Evolutionary conservation across 1,140 invertebrate genomes (phyloP), one percentile per base, ranked within the genome.

Genomic region (Drosophila micromelanica): DNA sequence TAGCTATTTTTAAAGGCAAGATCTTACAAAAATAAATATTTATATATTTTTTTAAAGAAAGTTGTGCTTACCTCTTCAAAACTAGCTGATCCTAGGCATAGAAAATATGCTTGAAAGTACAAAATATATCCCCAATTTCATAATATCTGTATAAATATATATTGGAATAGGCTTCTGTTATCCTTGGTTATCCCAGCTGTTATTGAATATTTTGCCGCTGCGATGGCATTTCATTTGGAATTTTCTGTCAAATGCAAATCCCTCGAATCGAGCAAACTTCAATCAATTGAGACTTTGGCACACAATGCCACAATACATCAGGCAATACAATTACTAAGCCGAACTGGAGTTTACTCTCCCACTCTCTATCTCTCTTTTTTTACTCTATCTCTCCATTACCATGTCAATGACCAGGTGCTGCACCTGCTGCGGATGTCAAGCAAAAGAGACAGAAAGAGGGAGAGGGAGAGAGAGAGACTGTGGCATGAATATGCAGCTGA

Each of bases 341-440:
- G 78, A 78, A 82, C 78, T 70, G 55, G 82, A 59, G 59, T 49
- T 52, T 8, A 4, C 15, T 8, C 38, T 13, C 30, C n/a, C 42
- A 40, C 4, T 20, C n/a, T 32, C 5, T 20, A 12, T 20, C n/a
- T 30, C 40, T 9, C 38, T 12, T 17, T 30, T 42, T 7, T 30
- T 12, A 5, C 13, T 35, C 45, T 13, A 2, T 9, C 40, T 46
- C 2, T 11, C 40, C 48, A 65, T 63, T 56, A 48, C 49, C 71
- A 86, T 75, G 82, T 86, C 82, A 86, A 87, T 86, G 82, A 87
- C 82, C 82, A 87, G 78, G 5, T n/a, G 77, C 81, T 75, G 69
- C 64, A 86, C 74, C 81, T 80, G 81, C 68, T 59, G 76, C 52
- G 62, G 59, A 68, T 87, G 30, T 45, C 27, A 42, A 46, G 27